phyloP scores from a whole-genome alignment of 2,113 vertebrate species.

The Onychorhynchus coronatus region DNA sequence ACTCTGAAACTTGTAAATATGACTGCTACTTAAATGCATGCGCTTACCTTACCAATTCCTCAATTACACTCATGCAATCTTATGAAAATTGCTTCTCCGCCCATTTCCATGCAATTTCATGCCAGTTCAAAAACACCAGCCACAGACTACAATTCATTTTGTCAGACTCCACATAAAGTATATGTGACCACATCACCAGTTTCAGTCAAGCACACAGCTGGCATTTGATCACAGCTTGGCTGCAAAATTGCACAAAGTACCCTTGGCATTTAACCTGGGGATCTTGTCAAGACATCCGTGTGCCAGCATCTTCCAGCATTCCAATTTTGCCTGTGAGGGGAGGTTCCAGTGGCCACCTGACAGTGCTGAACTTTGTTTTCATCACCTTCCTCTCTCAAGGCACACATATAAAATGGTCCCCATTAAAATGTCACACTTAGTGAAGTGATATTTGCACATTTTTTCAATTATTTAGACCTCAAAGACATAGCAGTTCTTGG shows the following conservation, averaged over 20 bases:
- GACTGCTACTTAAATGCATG: not conserved
- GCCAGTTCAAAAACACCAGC: not conserved
- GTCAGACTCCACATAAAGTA: not conserved
- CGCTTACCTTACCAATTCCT: not conserved
- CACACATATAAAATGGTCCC: slow-evolving; percentile 50
- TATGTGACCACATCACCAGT: not conserved
- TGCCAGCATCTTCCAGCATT: slow-evolving; percentile 32
- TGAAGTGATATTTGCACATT: slow-evolving; percentile 71
- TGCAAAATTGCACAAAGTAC: not conserved
- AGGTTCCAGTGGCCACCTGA: slow-evolving; percentile 33
- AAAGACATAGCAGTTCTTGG: slow-evolving; percentile 49
- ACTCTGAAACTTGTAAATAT: not conserved
- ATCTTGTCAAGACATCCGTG: not conserved
- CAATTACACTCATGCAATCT: not conserved
- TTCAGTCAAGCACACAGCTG: not conserved
- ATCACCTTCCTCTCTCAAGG: slow-evolving; percentile 46
- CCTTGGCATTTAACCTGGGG: slow-evolving; percentile 54
- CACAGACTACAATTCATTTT: not conserved
- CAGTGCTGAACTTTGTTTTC: slow-evolving; percentile 62
- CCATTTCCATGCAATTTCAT: slow-evolving; percentile 18
- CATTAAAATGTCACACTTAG: slow-evolving; percentile 63
- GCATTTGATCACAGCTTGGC: slow-evolving; percentile 10
- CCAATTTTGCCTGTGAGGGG: not conserved
- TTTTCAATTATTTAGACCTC: slow-evolving; percentile 76
- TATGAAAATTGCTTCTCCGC: not conserved